phyloP scores from a whole-genome alignment of 2,113 vertebrate species.

The Diglossa brunneiventris region DNA sequence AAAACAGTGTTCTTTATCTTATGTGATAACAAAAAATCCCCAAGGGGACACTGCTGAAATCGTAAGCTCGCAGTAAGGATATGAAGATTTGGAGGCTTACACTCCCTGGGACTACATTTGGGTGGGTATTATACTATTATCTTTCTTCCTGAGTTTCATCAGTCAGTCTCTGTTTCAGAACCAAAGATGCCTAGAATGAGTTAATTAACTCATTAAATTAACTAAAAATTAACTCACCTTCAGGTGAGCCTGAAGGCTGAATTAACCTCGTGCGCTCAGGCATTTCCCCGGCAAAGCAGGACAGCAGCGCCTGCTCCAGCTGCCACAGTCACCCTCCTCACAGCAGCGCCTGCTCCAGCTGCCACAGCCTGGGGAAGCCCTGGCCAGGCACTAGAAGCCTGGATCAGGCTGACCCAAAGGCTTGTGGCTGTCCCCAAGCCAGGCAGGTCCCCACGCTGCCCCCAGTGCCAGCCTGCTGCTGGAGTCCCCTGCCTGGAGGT shows the following conservation, averaged over 20 bases:
- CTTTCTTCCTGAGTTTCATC: neutral
- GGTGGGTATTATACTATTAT: neutral
- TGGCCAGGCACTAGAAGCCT: neutral
- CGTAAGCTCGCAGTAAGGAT: neutral
- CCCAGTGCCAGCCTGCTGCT: neutral
- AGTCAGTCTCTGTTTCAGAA: neutral
- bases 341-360: neutral
- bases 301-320: fast-evolving
- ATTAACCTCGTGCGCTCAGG: neutral
- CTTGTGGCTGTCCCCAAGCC: neutral
- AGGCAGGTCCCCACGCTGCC: neutral
- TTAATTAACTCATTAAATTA: neutral
- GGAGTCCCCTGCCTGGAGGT: neutral
- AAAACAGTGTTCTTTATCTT: neutral
- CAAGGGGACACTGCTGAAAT: neutral
- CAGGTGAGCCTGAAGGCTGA: neutral
- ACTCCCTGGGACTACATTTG: neutral
- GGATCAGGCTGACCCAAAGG: neutral
- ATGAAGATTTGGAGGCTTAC: neutral
- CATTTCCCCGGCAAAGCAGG: neutral
- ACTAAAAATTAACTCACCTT: neutral
- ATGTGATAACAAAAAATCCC: neutral
- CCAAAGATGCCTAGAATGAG: neutral
- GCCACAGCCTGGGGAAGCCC: fast-evolving
- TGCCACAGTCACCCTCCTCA: neutral